phyloP scores from a whole-genome alignment of 1,140 invertebrate species.

The Periplaneta americana region DNA sequence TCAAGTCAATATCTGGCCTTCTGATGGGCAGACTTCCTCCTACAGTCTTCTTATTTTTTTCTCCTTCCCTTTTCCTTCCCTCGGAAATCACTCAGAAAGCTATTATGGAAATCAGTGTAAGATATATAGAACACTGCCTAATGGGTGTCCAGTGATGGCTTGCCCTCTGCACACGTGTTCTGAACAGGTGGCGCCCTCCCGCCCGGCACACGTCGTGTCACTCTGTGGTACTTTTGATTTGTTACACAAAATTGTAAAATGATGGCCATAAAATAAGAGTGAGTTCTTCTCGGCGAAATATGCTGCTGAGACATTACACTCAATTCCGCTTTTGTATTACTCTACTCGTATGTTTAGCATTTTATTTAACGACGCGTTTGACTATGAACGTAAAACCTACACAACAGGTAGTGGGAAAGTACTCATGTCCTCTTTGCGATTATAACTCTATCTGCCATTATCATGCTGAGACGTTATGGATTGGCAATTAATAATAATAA shows the following conservation, averaged over 20 bases:
- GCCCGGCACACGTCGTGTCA: neutral
- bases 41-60: neutral
- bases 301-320: neutral
- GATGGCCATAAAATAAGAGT: neutral
- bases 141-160: slow-evolving; percentile 2
- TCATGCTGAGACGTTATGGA: too few species aligned
- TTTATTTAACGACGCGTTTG: too few species aligned
- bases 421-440: too few species aligned
- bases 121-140: neutral
- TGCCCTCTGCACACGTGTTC: neutral
- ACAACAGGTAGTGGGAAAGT: too few species aligned
- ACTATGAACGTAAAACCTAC: too few species aligned
- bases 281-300: neutral
- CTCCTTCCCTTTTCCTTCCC: neutral
- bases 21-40: neutral
- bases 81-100: slow-evolving; percentile 24
- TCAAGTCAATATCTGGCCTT: slow-evolving; percentile 3
- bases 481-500: too few species aligned
- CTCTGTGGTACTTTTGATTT: neutral
- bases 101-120: slow-evolving; percentile 22
- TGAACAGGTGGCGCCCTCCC: neutral
- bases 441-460: too few species aligned
- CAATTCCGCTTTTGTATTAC: too few species aligned
- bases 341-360: too few species aligned
- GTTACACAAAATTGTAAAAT: neutral